phyloP scores from a whole-genome alignment of 1,140 invertebrate species.

The Cherax quadricarinatus region DNA sequence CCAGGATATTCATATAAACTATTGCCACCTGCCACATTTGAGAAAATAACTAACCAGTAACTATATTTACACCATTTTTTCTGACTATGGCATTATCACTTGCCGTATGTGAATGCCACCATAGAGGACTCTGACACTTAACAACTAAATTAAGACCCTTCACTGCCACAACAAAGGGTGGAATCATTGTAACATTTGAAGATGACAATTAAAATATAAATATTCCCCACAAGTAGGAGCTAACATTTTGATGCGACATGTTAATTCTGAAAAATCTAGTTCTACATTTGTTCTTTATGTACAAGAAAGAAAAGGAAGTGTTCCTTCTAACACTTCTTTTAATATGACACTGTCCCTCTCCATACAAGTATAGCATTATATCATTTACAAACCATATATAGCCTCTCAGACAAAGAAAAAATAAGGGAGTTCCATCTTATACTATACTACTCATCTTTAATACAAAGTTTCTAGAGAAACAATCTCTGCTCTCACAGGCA shows the following conservation, averaged over 20 bases:
- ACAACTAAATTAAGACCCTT: conserved; percentile 29
- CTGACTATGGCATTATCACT: conserved; percentile 30
- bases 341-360: conserved; percentile 53
- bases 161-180: conserved; percentile 12
- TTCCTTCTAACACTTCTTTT: conserved; percentile 51
- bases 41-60: conserved; percentile 45
- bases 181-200: conserved; percentile 29
- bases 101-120: conserved; percentile 4
- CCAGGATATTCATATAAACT: conserved; percentile 32
- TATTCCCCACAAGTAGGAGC: conserved; percentile 53
- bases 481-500: conserved; percentile 35
- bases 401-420: conserved; percentile 65
- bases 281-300: conserved; percentile 67
- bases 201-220: conserved; percentile 49
- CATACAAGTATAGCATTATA: conserved; percentile 52
- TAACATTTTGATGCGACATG: conserved; percentile 52
- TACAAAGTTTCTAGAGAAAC: conserved; percentile 63
- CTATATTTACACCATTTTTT: conserved; percentile 55
- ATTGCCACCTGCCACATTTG: conserved; percentile 43
- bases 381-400: conserved; percentile 64
- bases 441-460: conserved; percentile 65
- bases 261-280: conserved; percentile 60
- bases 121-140: conserved; percentile 19
- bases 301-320: conserved; percentile 59
- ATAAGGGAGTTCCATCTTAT: conserved; percentile 55